Conservation (phyloP, 2,888 invertebrate species). For the Deladenus siricidicola region DNA sequence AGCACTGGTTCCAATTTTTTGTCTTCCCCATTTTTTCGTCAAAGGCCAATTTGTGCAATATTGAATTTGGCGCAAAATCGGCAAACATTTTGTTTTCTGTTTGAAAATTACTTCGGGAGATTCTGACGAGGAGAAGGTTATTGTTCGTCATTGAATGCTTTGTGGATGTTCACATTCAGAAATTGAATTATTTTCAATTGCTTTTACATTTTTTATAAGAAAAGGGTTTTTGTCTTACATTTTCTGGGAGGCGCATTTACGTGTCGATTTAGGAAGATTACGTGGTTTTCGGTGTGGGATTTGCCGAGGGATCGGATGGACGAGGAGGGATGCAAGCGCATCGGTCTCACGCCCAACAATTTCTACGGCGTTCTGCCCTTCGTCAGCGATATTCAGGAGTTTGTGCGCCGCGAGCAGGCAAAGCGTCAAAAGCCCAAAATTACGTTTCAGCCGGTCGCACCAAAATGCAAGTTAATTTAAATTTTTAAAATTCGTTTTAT, state of each 20-base stretch:
- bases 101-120: too few species aligned
- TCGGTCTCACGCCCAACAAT: constrained; percentile 29
- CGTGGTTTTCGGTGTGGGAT: constrained; percentile 70
- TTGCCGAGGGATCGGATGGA: constrained; percentile 38
- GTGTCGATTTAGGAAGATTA: constrained; percentile 37
- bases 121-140: too few species aligned
- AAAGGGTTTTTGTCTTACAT: not conserved
- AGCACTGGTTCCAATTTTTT: too few species aligned
- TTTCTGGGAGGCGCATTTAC: not conserved
- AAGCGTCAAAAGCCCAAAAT: constrained; percentile 18
- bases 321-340: constrained; percentile 16
- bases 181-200: too few species aligned
- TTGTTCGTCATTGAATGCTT: too few species aligned
- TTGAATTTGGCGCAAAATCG: too few species aligned
- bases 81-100: too few species aligned
- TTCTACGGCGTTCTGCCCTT: constrained; percentile 47
- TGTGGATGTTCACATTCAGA: too few species aligned
- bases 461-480: constrained; percentile 24
- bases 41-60: too few species aligned
- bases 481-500: too few species aligned
- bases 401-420: constrained; percentile 21
- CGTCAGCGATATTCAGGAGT: constrained; percentile 36
- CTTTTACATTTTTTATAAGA: too few species aligned
- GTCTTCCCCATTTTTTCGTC: too few species aligned
- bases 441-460: constrained; percentile 26